A percentile compares a stretch with the other conserved stretches of the same genome.
Conservation (phyloP, 2,888 invertebrate genomes). For the Calameuta idolon region DNA sequence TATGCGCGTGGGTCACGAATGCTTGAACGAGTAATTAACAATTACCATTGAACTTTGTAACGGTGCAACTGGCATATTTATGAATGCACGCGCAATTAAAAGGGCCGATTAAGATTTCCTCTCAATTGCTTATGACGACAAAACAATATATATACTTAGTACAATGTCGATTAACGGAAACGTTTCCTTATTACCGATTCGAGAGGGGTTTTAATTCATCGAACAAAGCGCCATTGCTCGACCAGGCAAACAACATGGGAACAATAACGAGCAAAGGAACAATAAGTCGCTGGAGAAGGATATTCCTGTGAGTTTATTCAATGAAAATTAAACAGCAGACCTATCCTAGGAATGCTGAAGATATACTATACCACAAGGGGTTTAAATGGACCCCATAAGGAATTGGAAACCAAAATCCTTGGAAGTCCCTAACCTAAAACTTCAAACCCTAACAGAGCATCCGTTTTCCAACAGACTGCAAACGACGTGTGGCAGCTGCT, state of each 20-base stretch:
- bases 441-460: neutral
- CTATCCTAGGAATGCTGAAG: neutral
- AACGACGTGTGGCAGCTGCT: neutral
- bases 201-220: neutral
- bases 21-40: neutral
- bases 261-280: neutral
- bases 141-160: neutral
- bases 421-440: neutral
- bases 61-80: neutral
- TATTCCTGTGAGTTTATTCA: neutral
- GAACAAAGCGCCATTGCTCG: neutral
- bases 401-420: neutral
- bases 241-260: neutral
- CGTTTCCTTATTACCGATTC: neutral
- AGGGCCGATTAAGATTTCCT: neutral
- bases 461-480: neutral
- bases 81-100: neutral
- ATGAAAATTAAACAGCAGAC: neutral
- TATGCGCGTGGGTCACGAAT: neutral
- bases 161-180: neutral
- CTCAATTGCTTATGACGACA: neutral
- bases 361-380: neutral
- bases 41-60: neutral
- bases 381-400: neutral
- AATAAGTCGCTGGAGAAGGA: neutral